A percentile compares a stretch with the other conserved stretches of the same genome.
These are phyloP conservation scores for Pachydiplax longipennis DNA, from an alignment of 2,888 invertebrate genomes.

Conservation along the genomic window DNA sequence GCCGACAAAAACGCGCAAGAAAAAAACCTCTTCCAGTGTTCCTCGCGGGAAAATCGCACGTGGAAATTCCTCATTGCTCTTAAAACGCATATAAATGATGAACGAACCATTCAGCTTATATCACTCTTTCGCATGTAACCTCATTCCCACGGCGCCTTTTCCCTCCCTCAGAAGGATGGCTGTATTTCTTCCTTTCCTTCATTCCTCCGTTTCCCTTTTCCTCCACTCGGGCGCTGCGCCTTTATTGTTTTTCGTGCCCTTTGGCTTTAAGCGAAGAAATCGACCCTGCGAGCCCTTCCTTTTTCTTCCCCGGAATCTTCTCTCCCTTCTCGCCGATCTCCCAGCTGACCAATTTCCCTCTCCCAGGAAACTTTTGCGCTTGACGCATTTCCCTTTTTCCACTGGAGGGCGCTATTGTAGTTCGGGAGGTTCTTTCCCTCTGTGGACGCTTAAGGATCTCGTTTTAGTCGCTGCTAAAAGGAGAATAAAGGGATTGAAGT, in stretches of 20 bases:
- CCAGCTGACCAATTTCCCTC: conserved; percentile 44
- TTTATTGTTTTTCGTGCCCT: conserved; percentile 41
- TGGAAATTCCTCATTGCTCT: neutral
- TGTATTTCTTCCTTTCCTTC: neutral
- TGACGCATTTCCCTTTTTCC: neutral
- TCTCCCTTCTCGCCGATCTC: neutral
- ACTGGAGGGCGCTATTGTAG: no score
- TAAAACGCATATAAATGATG: neutral
- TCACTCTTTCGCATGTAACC: neutral
- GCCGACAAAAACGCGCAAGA: neutral
- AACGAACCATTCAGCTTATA: neutral
- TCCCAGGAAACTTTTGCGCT: conserved; percentile 31
- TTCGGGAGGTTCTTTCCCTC: neutral
- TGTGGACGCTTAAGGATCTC: conserved; percentile 25
- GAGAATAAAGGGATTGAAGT: conserved; percentile 7
- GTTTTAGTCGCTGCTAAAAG: conserved; percentile 28
- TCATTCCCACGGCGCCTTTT: neutral
- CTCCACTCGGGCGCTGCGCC: neutral
- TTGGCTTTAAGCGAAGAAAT: conserved; percentile 21
- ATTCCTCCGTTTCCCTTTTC: neutral
- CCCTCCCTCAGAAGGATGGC: neutral
- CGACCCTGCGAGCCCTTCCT: neutral
- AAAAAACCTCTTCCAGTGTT: neutral
- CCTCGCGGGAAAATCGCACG: neutral
- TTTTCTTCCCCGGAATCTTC: neutral